Evolutionary conservation across 2,888 invertebrate species (phyloP).

Genomic region (Lacanobia wlatinum): DNA sequence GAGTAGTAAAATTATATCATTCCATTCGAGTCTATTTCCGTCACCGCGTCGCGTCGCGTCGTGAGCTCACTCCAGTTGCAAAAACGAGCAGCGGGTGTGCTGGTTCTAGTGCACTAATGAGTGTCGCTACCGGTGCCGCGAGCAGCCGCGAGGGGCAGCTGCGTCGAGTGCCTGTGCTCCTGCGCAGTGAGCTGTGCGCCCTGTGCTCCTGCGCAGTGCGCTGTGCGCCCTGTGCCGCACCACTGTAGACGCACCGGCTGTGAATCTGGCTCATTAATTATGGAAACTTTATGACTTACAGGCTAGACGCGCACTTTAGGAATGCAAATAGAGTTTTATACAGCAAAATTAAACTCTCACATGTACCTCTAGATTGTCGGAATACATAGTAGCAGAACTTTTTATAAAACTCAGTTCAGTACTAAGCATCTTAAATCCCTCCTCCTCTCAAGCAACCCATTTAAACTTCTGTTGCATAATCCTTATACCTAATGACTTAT

Average conservation of each 20-base stretch:
- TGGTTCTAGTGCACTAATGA: conserved; percentile 19
- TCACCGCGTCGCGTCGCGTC: not conserved
- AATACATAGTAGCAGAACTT: no score
- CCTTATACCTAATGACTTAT: not conserved
- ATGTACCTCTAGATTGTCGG: no score
- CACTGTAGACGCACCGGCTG: no score
- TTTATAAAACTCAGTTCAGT: not conserved
- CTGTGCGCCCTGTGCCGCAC: no score
- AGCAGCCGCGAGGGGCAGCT: not conserved
- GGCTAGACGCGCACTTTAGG: not conserved
- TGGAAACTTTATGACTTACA: not conserved
- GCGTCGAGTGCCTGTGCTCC: not conserved
- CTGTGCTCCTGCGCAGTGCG: no score
- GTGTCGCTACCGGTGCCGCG: conserved; percentile 6
- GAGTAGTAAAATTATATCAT: conserved; percentile 19
- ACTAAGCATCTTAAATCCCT: not conserved
- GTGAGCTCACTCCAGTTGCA: conserved; percentile 8
- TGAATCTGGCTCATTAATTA: not conserved
- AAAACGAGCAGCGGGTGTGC: conserved; percentile 19
- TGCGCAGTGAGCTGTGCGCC: no score
- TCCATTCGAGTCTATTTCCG: conserved; percentile 15
- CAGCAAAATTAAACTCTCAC: not conserved
- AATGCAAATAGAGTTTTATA: not conserved
- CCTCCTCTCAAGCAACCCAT: not conserved
- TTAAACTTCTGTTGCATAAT: not conserved